Evolutionary conservation across 1,140 invertebrate species (phyloP).

Genomic region (Phocides pigmalion): DNA sequence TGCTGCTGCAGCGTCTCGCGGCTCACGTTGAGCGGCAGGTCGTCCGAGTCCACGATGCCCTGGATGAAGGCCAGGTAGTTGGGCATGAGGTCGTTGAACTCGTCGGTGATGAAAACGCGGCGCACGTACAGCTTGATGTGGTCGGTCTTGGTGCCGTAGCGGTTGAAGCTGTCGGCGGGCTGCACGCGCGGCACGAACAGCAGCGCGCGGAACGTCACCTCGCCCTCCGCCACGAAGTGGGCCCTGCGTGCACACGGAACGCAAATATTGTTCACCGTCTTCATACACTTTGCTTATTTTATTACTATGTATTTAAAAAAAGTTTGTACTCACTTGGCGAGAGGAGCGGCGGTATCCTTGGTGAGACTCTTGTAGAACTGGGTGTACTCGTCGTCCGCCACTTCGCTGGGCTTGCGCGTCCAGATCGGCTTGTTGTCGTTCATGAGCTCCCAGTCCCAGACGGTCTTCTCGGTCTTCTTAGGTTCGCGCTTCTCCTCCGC

Average conservation of each 20-base stretch:
- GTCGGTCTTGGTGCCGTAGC: conserved; percentile 96
- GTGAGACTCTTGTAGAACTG: conserved; percentile 98
- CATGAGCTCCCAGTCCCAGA: conserved; percentile 99
- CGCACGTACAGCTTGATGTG: conserved; percentile 98
- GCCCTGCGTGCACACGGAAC: too few relatives aligned
- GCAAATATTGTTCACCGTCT: too few relatives aligned
- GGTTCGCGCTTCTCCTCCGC: conserved; percentile 94
- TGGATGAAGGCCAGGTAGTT: conserved; percentile 95
- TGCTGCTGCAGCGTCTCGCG: conserved; percentile 99
- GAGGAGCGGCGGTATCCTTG: conserved; percentile 94
- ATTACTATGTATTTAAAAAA: neutral
- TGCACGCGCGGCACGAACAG: conserved; percentile 96
- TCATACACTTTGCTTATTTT: too few relatives aligned
- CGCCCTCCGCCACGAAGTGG: conserved; percentile 99
- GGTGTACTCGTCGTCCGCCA: conserved; percentile 94
- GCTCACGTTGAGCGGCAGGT: conserved; percentile 98
- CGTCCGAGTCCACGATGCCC: conserved; percentile 99
- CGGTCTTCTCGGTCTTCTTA: conserved; percentile 97
- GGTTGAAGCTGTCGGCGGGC: conserved; percentile 96
- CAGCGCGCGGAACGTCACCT: conserved; percentile 98
- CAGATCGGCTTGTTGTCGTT: conserved; percentile 87
- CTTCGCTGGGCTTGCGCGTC: conserved; percentile 84
- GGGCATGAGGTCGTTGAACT: conserved; percentile 99
- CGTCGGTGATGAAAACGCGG: conserved; percentile 99
- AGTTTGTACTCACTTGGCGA: conserved; percentile 85